Percentiles rank a stretch among this genome's conserved stretches.
These are phyloP conservation scores for Podocnemis expansa DNA, from an alignment of 2,113 vertebrate species.

Conservation along the genomic window DNA sequence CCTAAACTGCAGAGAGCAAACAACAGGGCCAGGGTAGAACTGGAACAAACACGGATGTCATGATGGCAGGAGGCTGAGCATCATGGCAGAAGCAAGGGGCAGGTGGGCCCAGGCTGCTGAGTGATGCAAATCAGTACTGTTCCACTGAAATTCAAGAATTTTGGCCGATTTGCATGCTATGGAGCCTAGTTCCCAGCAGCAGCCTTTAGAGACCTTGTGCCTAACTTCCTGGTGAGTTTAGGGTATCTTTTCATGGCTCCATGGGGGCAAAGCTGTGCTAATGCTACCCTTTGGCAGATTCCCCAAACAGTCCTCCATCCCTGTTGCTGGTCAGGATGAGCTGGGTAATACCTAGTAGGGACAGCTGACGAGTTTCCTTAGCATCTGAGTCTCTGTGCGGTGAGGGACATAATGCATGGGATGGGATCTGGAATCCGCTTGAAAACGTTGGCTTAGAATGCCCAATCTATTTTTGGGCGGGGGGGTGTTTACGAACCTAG, in stretches of 20 bases:
- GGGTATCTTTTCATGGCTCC: fast-evolving
- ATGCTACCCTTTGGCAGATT: fast-evolving
- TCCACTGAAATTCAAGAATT: fast-evolving
- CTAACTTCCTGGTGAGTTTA: neutral
- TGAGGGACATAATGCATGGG: neutral
- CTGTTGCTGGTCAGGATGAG: neutral
- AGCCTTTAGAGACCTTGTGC: neutral
- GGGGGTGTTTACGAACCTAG: neutral
- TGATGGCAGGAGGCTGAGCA: too few relatives aligned
- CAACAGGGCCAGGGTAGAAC: fast-evolving
- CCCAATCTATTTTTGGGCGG: neutral
- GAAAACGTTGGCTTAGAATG: neutral
- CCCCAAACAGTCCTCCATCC: neutral
- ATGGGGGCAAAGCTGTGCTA: neutral
- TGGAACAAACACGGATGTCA: neutral
- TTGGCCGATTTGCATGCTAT: fast-evolving
- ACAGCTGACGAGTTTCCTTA: neutral
- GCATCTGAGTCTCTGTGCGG: neutral
- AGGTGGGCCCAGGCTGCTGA: neutral
- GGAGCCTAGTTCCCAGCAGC: too few relatives aligned
- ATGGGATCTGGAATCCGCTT: neutral
- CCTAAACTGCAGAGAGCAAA: fast-evolving
- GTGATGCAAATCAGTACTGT: neutral
- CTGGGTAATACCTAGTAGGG: neutral
- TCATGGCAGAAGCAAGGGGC: neutral